Conservation (phyloP, 1,140 invertebrate species). For the Cotesia vestalis region DNA sequence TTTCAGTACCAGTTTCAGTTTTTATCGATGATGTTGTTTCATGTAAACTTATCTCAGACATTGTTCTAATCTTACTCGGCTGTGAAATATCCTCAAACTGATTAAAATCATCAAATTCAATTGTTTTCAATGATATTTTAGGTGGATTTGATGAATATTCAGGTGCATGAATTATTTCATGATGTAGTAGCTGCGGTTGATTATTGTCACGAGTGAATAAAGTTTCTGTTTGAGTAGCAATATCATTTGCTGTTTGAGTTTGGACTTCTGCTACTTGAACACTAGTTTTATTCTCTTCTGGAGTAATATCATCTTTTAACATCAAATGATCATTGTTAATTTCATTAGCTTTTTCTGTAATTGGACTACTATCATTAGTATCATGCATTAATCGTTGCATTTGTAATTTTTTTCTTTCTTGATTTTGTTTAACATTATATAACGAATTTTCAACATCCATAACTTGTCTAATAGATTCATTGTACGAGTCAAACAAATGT, state of each 20-base stretch:
- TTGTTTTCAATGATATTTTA: constrained; percentile 52
- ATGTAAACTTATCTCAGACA: constrained; percentile 65
- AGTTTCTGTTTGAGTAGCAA: constrained; percentile 61
- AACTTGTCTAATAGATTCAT: constrained; percentile 58
- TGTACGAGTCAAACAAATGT: constrained; percentile 60
- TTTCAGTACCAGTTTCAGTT: constrained; percentile 64
- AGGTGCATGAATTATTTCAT: constrained; percentile 46
- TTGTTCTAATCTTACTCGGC: constrained; percentile 57
- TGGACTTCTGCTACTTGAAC: constrained; percentile 61
- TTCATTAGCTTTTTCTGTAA: constrained; percentile 40
- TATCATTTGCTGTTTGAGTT: constrained; percentile 64
- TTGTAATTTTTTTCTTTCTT: constrained; percentile 49
- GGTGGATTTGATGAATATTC: constrained; percentile 42
- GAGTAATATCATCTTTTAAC: neutral
- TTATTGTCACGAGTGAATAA: constrained; percentile 42
- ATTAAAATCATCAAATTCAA: constrained; percentile 56
- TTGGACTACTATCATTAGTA: constrained; percentile 20
- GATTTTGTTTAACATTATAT: constrained; percentile 50
- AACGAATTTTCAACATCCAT: constrained; percentile 59
- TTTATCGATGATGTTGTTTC: constrained; percentile 65
- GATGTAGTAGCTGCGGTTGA: constrained; percentile 45
- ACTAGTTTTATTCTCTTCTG: constrained; percentile 35
- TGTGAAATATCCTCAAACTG: constrained; percentile 58
- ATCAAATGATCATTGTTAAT: neutral
- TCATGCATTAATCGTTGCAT: constrained; percentile 45